phyloP scores from a whole-genome alignment of 2,797 vertebrate genomes.

The Chrysocyon brachyurus region DNA sequence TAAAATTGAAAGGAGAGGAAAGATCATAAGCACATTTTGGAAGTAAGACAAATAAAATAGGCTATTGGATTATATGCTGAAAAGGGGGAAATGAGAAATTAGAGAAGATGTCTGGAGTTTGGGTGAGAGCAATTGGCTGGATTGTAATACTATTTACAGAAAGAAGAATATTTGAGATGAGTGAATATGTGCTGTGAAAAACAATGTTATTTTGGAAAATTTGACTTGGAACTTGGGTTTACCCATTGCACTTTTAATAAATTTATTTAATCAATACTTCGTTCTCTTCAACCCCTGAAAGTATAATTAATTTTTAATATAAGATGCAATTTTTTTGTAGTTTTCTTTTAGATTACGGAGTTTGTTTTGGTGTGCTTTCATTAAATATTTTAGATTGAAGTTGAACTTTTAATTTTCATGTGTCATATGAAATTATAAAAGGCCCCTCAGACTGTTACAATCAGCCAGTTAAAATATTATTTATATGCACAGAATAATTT shows the following conservation, averaged over 20 bases:
- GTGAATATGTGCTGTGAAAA: not conserved
- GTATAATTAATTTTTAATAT: not conserved
- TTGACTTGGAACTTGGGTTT: not conserved
- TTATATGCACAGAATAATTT: not conserved
- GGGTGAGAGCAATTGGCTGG: not conserved
- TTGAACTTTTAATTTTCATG: not conserved
- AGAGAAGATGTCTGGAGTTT: not conserved
- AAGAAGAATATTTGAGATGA: not conserved
- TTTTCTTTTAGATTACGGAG: not conserved
- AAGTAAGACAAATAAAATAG: not conserved
- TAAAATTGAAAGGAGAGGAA: not conserved
- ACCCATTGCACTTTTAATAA: not conserved
- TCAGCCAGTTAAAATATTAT: not conserved
- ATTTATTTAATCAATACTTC: not conserved
- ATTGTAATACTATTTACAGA: not conserved
- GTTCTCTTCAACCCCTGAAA: not conserved
- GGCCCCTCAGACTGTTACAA: not conserved
- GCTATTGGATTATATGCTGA: not conserved
- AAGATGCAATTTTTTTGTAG: not conserved
- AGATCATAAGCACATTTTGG: not conserved
- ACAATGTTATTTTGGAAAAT: not conserved
- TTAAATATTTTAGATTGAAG: not conserved
- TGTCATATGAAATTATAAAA: not conserved
- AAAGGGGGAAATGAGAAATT: not conserved
- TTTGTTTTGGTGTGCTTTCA: not conserved